phyloP scores from a whole-genome alignment of 2,113 vertebrate species.

The Sturnus vulgaris region DNA sequence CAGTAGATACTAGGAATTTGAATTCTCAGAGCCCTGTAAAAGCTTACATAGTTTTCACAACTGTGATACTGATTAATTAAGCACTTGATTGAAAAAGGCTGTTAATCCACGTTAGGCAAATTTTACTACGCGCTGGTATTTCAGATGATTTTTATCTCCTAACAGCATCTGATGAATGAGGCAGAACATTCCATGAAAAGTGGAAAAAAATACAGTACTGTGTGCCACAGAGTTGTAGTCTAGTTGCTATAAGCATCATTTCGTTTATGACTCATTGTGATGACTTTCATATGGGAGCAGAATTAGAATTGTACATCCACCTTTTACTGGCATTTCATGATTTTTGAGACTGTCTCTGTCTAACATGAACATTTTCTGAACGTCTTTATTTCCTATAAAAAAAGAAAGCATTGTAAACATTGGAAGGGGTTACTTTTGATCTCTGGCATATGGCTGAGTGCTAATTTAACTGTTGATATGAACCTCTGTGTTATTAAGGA shows the following conservation, averaged over 20 bases:
- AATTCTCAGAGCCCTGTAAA: neutral
- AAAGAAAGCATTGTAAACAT: neutral
- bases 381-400: neutral
- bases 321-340: constrained; percentile 20
- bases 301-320: constrained; percentile 11
- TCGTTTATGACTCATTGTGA: constrained; percentile 37
- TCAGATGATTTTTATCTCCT: constrained; percentile 31
- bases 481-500: neutral
- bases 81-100: constrained; percentile 21
- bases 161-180: constrained; percentile 41
- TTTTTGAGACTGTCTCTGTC: constrained; percentile 15
- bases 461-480: constrained; percentile 8
- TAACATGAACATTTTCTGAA: neutral
- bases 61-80: constrained; percentile 10
- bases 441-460: neutral
- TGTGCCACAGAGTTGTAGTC: constrained; percentile 2
- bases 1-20: neutral
- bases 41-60: neutral
- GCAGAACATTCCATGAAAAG: neutral
- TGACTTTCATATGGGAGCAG: constrained; percentile 26
- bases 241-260: constrained; percentile 25
- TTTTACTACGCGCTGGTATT: constrained; percentile 23
- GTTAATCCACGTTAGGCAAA: neutral
- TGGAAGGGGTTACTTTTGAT: neutral
- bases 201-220: neutral